Base-by-base conservation (phyloP, 2,113 vertebrate genomes). In the Calidris pugnax region DNA sequence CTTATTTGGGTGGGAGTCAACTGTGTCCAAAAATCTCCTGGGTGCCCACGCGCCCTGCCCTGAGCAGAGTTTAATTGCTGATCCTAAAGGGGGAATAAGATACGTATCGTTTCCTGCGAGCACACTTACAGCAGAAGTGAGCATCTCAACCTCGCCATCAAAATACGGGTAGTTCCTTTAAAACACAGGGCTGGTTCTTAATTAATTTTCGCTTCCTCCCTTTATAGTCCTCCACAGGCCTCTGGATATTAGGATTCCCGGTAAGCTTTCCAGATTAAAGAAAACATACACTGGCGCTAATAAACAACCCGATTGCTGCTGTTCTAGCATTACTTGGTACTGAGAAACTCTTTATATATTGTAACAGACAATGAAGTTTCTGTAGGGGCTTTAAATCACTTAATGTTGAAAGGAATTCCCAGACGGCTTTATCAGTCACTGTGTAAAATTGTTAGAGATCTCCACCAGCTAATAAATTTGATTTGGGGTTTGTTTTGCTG, bases 381-480 rank as follows among this genome's bases (percentile, higher is more conserved):
- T 97, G 71, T 78, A 57, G 96, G 87, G 95, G 79, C 93, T 85
- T 82, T 98, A 98, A 98, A 98, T 98, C 97, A 98, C 95, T 97
- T 96, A 96, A 97, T 95, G 97, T 96, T 85, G 90, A 98, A 98
- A 97, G 87, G 92, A 95, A 98, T 97, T 97, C 98, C 97, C 98
- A 85, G 43, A 77, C 24, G 97, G 95, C 97, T 95, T 95, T 96
- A 98, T 98, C 97, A 97, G 97, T 76, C 35, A 96, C 98, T 91
- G 95, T 35, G 96, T 98, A 97, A 98, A 98, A 98, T 96, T 97
- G 96, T 97, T 96, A 96, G 97, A 95, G 95, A 98, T 97, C 96
- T 97, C 94, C 73, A 95, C 84, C 95, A 98, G 97, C 98, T 98
- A 98, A 98, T 98, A 98, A 98, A 98, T 98, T 97, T 97, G 93